Base-by-base conservation (phyloP, 2,113 vertebrate species). In the Tylochromis polylepis region DNA sequence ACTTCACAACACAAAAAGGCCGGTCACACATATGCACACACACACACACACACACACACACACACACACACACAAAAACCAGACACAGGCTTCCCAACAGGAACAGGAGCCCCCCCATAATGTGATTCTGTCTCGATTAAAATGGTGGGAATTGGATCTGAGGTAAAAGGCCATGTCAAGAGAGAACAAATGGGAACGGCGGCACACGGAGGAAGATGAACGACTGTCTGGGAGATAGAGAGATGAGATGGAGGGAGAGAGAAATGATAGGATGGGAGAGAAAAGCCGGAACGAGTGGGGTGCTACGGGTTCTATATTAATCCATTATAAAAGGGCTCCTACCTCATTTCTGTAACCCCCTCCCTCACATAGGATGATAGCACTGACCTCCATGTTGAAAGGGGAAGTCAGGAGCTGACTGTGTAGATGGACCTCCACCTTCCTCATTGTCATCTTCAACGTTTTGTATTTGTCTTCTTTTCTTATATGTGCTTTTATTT, bases 91-190 rank as follows among this genome's bases (percentile, higher is more conserved):
- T 60, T 85, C 80, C 78, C 56, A 5, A 84, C 84, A 90, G 88
- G 84, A 90, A 75, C 87, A 85, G 82, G 53, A 87, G 84, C 91
- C 83, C 87, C 51, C 83, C 86, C 43, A n/a, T 93, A 92, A 95
- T 93, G 90, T 85, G 88, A 94, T 95, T 93, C 91, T 86, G 90
- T 89, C 91, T 88, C 86, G 94, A 95, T 96, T 95, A 94, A 94
- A 96, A 94, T 82, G 89, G 93, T 88, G 89, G 91, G 93, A 92
- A 94, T 95, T 95, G 91, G 95, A 95, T 95, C 92, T 91, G 88
- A 93, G 91, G 94, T 93, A 95, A 95, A 95, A 95, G 95, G 95
- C 93, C 95, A 92, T 91, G 94, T 96, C 93, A 89, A 79, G 91
- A 85, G 91, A 89, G 90, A 94, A 93, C 91, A 94, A 93, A 96